These are phyloP conservation scores for Pocillopora meandrina DNA, from an alignment of 92 coral and sea anemone species.

Conservation along the genomic window DNA sequence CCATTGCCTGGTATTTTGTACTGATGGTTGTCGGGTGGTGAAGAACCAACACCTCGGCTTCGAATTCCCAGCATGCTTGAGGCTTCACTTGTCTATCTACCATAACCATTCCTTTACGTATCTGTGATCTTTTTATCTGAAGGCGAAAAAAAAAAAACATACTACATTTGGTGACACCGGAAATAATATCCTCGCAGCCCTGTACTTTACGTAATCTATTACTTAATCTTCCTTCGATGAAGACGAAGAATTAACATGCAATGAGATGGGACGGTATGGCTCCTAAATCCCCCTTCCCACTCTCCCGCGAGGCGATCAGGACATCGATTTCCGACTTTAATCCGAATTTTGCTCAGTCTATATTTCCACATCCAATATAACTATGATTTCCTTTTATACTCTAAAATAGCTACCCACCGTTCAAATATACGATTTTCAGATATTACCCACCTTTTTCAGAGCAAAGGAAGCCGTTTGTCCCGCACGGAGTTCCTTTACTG, in stretches of 20 bases:
- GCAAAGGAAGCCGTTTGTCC: constrained; percentile 99
- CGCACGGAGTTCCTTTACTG: constrained; percentile 91
- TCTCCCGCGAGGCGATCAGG: too few species aligned
- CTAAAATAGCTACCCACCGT: too few species aligned
- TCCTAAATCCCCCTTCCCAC: too few species aligned
- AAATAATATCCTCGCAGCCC: background rate
- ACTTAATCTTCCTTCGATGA: too few species aligned
- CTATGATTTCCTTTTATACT: too few species aligned
- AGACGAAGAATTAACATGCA: too few species aligned
- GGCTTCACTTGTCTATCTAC: constrained; percentile 92
- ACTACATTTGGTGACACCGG: background rate
- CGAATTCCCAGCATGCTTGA: constrained; percentile 98
- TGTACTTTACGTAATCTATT: too few species aligned
- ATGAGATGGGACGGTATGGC: too few species aligned
- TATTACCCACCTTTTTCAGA: constrained; percentile 81
- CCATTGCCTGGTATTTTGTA: constrained; percentile 99
- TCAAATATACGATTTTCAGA: too few species aligned
- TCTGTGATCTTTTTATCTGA: constrained; percentile 95
- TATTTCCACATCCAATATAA: too few species aligned
- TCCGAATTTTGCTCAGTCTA: too few species aligned
- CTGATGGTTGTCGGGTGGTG: constrained; percentile 99
- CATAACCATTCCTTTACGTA: constrained; percentile 98
- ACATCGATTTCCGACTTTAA: too few species aligned
- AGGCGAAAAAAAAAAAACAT: constrained; percentile 2
- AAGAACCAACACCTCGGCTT: constrained; percentile 90